Percentiles rank a stretch among this genome's conserved stretches.
Conservation (phyloP, 92 coral and sea anemone genomes). For the Phenganax marumi region DNA sequence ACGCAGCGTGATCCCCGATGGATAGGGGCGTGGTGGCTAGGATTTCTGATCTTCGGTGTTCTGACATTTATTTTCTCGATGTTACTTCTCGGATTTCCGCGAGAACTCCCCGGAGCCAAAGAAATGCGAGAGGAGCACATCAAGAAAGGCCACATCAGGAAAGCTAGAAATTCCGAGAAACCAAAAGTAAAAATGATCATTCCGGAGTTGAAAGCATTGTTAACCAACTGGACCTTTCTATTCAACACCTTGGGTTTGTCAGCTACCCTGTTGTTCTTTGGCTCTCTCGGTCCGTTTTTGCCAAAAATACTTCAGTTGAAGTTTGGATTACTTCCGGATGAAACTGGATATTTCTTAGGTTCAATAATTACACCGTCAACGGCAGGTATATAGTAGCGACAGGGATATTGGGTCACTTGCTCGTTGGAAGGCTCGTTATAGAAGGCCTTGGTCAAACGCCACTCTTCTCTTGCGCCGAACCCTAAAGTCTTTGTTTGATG, state of each 20-base stretch:
- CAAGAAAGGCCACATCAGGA: not conserved
- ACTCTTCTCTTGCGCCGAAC: too few relatives aligned
- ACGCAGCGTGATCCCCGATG: slow-evolving; percentile 78
- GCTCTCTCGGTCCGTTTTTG: slow-evolving; percentile 61
- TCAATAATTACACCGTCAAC: too few relatives aligned
- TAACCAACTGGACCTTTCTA: slow-evolving; percentile 69
- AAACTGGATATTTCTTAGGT: too few relatives aligned
- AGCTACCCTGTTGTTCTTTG: slow-evolving; percentile 33
- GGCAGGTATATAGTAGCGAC: too few relatives aligned
- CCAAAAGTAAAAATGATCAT: not conserved
- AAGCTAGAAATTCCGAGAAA: not conserved
- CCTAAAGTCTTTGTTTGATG: too few relatives aligned
- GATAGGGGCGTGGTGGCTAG: slow-evolving; percentile 99
- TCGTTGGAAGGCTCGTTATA: too few relatives aligned
- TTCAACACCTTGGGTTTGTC: slow-evolving; percentile 64
- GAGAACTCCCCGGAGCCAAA: slow-evolving; percentile 94
- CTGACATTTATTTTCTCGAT: slow-evolving; percentile 51
- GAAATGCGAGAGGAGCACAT: slow-evolving; percentile 58
- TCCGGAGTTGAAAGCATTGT: slow-evolving; percentile 60
- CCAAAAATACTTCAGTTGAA: slow-evolving; percentile 67
- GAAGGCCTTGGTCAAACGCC: too few relatives aligned
- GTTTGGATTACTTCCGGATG: slow-evolving; percentile 48
- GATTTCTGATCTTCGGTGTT: slow-evolving; percentile 62
- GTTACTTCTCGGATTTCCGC: slow-evolving; percentile 80
- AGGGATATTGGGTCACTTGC: too few relatives aligned